Percentiles rank a stretch among this genome's conserved stretches.
Conservation (phyloP, 2,888 invertebrate species). For the Tupiocoris notatus region DNA sequence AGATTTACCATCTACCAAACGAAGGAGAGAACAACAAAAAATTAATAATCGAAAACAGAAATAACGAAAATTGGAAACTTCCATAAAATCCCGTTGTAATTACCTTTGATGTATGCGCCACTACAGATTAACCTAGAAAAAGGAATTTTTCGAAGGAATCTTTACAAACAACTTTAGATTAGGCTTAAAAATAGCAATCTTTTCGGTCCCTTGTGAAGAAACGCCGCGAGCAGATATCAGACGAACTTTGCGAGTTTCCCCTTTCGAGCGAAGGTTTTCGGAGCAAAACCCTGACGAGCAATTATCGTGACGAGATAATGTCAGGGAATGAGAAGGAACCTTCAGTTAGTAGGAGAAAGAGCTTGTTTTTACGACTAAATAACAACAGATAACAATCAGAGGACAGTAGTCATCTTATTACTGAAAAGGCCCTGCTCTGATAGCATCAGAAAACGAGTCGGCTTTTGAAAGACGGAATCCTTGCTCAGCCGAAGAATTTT, state of each 20-base stretch:
- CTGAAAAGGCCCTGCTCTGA: neutral
- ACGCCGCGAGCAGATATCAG: neutral
- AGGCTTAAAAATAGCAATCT: too few relatives aligned
- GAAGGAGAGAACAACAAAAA: too few relatives aligned
- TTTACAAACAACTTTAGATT: too few relatives aligned
- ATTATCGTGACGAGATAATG: conserved; percentile 6
- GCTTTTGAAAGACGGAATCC: neutral
- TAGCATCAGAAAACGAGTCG: conserved; percentile 25
- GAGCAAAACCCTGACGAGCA: conserved; percentile 1
- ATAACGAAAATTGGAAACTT: too few relatives aligned
- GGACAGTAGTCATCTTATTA: conserved; percentile 33
- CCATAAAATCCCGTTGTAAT: too few relatives aligned
- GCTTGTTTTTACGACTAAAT: conserved; percentile 23
- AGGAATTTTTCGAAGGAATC: too few relatives aligned
- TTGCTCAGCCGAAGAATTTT: neutral
- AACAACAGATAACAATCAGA: conserved; percentile 19
- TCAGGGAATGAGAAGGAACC: neutral
- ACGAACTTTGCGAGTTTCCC: neutral
- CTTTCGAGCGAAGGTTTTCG: neutral
- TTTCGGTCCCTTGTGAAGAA: neutral
- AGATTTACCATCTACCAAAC: too few relatives aligned
- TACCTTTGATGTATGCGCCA: too few relatives aligned
- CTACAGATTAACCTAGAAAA: too few relatives aligned
- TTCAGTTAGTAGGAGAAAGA: neutral
- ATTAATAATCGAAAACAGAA: too few relatives aligned